These are phyloP conservation scores for Gerris buenoi DNA, from an alignment of 1,140 invertebrate genomes.

Conservation along the genomic window DNA sequence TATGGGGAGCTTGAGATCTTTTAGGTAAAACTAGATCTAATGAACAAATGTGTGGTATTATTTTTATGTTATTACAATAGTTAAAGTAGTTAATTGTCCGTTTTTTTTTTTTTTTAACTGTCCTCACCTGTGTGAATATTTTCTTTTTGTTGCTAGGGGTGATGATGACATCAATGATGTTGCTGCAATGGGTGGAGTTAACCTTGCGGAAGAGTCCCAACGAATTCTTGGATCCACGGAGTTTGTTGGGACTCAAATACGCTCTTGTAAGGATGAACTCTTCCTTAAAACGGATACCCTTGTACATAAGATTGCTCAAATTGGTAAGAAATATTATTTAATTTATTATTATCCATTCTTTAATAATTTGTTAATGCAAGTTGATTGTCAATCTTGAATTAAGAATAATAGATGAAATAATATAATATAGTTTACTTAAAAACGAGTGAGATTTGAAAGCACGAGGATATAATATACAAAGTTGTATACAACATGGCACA, in stretches of 20 bases:
- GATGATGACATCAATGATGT: slow-evolving; percentile 98
- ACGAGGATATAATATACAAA: background rate
- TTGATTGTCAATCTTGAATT: background rate
- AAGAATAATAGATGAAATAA: too few species aligned
- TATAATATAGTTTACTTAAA: background rate
- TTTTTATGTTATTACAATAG: too few species aligned
- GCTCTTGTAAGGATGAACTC: slow-evolving; percentile 89
- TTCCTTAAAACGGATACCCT: slow-evolving; percentile 66
- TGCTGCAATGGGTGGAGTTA: slow-evolving; percentile 97
- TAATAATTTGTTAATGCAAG: background rate
- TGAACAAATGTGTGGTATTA: too few species aligned
- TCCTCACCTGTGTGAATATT: too few species aligned
- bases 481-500: too few species aligned
- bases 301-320: slow-evolving; percentile 59
- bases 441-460: background rate
- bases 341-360: background rate
- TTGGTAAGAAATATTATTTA: slow-evolving; percentile 35
- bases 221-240: slow-evolving; percentile 88
- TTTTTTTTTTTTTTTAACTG: too few species aligned
- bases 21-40: too few species aligned
- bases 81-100: too few species aligned
- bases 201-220: slow-evolving; percentile 88
- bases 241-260: slow-evolving; percentile 86
- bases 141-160: too few species aligned
- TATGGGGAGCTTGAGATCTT: too few species aligned